These are phyloP conservation scores for Hypolimnas misippus DNA, from an alignment of 2,888 invertebrate genomes.

Conservation along the genomic window DNA sequence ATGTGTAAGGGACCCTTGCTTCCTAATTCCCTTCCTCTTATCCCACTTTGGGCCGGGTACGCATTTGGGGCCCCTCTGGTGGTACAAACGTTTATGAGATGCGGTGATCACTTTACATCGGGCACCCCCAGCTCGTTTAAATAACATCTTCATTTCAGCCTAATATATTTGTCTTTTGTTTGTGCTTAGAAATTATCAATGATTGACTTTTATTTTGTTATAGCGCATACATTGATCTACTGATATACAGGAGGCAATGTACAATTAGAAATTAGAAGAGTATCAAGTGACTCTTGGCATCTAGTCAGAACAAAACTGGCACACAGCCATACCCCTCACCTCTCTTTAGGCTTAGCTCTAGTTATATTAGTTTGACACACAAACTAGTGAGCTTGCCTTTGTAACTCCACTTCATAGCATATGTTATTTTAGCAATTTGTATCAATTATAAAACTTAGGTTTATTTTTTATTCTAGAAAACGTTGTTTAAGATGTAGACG, in stretches of 20 bases:
- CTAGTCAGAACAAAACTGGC: constrained; percentile 63
- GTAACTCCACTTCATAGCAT: constrained; percentile 36
- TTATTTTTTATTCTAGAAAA: not conserved
- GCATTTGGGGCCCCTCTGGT: too few relatives aligned
- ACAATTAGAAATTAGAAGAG: constrained; percentile 65
- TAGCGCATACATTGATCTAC: constrained; percentile 22
- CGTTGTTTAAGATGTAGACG: not conserved
- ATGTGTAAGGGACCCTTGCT: too few relatives aligned
- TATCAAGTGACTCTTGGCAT: constrained; percentile 72
- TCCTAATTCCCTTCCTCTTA: too few relatives aligned
- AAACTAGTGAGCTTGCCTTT: constrained; percentile 47
- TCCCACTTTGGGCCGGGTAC: too few relatives aligned
- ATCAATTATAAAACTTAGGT: constrained; percentile 26
- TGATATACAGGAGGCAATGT: constrained; percentile 18
- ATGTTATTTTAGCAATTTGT: constrained; percentile 36
- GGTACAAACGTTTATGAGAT: too few relatives aligned
- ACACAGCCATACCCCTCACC: constrained; percentile 64
- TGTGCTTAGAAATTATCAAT: not conserved
- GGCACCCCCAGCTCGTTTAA: too few relatives aligned
- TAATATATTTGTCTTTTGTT: too few relatives aligned
- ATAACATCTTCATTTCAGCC: too few relatives aligned
- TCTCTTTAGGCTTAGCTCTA: constrained; percentile 60
- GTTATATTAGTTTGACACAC: constrained; percentile 53
- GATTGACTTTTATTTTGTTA: not conserved
- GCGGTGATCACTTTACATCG: too few relatives aligned